Conservation (phyloP, 2,797 vertebrate species). For the Danio jaintianensis region DNA sequence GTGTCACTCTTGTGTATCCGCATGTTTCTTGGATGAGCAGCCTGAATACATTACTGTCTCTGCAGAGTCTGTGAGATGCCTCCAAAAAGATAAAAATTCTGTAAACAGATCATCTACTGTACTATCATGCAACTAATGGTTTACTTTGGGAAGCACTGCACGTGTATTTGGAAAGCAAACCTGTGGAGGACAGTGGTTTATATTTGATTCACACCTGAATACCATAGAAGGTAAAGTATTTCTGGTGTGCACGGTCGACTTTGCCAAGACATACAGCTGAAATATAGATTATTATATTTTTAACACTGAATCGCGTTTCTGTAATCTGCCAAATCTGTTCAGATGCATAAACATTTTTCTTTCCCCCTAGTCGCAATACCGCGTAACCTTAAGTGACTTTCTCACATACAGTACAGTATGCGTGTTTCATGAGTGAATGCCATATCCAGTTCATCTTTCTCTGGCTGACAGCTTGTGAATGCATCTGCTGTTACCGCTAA, state of each 20-base stretch:
- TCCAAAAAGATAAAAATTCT: slow-evolving; percentile 7
- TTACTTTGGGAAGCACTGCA: background rate
- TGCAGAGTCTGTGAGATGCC: background rate
- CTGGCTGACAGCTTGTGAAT: slow-evolving; percentile 1
- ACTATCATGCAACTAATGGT: background rate
- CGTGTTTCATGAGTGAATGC: background rate
- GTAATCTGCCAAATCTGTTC: background rate
- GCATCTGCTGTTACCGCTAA: background rate
- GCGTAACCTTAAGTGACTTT: slow-evolving; percentile 14
- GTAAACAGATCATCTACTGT: slow-evolving; percentile 7
- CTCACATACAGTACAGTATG: background rate
- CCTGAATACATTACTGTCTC: background rate
- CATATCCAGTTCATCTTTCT: background rate
- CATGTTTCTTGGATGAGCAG: background rate
- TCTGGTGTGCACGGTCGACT: background rate
- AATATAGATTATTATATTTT: slow-evolving; percentile 4
- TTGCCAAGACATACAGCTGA: background rate
- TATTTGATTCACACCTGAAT: slow-evolving; percentile 18
- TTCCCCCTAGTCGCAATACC: background rate
- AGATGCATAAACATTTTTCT: background rate
- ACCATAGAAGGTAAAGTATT: slow-evolving; percentile 27
- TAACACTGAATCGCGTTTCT: background rate
- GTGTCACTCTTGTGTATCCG: background rate
- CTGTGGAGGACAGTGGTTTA: slow-evolving; percentile 31
- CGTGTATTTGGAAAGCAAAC: background rate